Evolutionary conservation across 2,888 invertebrate species (phyloP).

Genomic region (Tipula vernalis): DNA sequence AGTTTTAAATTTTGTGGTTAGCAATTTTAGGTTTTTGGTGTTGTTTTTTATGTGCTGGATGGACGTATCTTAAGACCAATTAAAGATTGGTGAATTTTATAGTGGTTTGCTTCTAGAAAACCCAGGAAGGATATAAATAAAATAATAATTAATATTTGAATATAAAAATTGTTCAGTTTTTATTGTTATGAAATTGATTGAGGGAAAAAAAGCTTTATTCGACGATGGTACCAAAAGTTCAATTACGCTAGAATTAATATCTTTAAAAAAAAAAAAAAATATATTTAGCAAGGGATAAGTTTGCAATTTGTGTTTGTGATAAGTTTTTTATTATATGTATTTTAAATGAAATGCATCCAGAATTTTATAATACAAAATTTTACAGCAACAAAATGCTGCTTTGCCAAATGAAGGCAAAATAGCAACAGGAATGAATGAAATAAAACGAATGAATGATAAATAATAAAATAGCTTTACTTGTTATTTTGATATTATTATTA

Average conservation of each 20-base stretch:
- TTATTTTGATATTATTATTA: not conserved
- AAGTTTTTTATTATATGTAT: not conserved
- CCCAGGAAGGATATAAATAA: no score
- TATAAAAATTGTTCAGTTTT: no score
- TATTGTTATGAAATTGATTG: no score
- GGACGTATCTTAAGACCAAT: not conserved
- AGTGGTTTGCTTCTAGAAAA: no score
- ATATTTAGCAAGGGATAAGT: no score
- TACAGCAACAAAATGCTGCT: not conserved
- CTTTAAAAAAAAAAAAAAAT: no score
- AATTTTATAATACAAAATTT: not conserved
- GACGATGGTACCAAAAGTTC: no score
- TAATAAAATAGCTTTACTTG: slow-evolving; percentile 4
- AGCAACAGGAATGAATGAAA: not conserved
- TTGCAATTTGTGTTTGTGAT: not conserved
- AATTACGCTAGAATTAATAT: no score
- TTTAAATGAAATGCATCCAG: not conserved
- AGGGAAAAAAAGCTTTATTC: no score
- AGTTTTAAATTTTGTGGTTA: not conserved
- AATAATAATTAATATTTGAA: no score
- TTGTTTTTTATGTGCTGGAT: not conserved
- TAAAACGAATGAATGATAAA: not conserved
- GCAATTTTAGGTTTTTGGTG: not conserved
- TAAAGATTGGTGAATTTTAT: not conserved
- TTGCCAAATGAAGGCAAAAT: not conserved